Conservation (phyloP, 1,140 invertebrate genomes). For the Phthorimaea operculella region DNA sequence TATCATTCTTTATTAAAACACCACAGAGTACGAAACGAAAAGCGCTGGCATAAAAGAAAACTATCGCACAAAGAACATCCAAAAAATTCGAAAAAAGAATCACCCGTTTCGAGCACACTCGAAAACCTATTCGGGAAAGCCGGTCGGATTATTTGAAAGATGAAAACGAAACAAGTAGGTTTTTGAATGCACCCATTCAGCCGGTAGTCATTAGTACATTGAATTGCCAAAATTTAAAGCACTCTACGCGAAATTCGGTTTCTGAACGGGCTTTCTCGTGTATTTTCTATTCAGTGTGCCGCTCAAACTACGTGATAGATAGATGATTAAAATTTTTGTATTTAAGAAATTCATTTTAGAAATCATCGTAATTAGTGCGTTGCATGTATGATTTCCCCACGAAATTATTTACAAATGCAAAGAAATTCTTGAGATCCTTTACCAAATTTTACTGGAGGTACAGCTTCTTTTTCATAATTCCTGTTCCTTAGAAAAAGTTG, state of each 20-base stretch:
- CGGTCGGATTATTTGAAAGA: conserved; percentile 5
- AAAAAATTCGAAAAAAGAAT: neutral
- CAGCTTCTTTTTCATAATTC: no score
- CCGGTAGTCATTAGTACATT: conserved; percentile 9
- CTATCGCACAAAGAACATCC: conserved; percentile 6
- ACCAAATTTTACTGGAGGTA: neutral
- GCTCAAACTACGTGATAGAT: neutral
- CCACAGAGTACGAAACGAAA: neutral
- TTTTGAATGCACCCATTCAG: conserved; percentile 10
- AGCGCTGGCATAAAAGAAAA: conserved; percentile 4
- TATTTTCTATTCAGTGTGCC: neutral
- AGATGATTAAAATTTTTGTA: neutral
- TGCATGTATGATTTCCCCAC: no score
- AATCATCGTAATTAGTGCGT: no score
- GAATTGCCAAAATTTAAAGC: conserved; percentile 6
- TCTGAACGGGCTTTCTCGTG: neutral
- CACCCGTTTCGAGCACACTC: conserved; percentile 2
- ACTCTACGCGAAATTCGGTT: neutral
- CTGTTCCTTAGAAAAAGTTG: no score
- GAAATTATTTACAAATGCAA: no score
- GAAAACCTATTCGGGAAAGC: conserved; percentile 1
- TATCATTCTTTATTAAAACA: no score
- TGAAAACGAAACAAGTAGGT: conserved; percentile 5
- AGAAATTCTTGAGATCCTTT: no score
- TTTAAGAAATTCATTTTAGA: neutral